Conservation (phyloP, 2,888 invertebrate genomes). For the Thalpophila matura region DNA sequence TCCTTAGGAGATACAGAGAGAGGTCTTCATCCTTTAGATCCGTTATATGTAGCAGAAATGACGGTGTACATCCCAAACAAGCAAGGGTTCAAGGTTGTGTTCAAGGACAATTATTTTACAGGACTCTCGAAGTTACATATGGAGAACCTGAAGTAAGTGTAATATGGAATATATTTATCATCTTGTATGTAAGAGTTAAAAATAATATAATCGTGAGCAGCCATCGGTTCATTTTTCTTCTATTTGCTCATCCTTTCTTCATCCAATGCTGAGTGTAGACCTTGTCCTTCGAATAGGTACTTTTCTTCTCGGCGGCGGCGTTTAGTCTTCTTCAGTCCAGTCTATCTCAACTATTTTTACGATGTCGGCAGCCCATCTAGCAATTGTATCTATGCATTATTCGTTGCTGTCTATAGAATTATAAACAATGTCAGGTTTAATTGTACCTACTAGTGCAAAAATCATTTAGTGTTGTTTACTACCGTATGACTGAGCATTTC, state of each 20-base stretch:
- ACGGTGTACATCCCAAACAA: constrained; percentile 78
- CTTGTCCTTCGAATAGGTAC: too few relatives aligned
- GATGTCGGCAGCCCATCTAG: not conserved
- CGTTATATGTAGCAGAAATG: constrained; percentile 77
- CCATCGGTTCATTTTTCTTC: too few relatives aligned
- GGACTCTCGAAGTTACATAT: constrained; percentile 76
- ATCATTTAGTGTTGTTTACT: constrained; percentile 9
- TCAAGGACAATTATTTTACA: constrained; percentile 78
- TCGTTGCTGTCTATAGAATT: not conserved
- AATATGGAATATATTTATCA: too few relatives aligned
- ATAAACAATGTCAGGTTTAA: constrained; percentile 1
- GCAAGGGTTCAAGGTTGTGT: constrained; percentile 76
- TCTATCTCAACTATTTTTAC: too few relatives aligned
- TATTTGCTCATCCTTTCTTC: too few relatives aligned
- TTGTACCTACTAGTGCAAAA: constrained; percentile 4
- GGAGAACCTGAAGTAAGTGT: constrained; percentile 74
- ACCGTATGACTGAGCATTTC: constrained; percentile 20
- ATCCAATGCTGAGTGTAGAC: too few relatives aligned
- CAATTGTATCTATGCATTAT: not conserved
- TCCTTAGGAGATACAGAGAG: constrained; percentile 74
- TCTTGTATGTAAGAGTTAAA: too few relatives aligned
- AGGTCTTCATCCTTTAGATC: constrained; percentile 74
- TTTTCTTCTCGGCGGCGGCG: too few relatives aligned
- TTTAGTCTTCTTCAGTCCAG: too few relatives aligned
- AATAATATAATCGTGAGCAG: too few relatives aligned